phyloP scores from a whole-genome alignment of 2,797 vertebrate genomes.

The Xiphophorus birchmanni region DNA sequence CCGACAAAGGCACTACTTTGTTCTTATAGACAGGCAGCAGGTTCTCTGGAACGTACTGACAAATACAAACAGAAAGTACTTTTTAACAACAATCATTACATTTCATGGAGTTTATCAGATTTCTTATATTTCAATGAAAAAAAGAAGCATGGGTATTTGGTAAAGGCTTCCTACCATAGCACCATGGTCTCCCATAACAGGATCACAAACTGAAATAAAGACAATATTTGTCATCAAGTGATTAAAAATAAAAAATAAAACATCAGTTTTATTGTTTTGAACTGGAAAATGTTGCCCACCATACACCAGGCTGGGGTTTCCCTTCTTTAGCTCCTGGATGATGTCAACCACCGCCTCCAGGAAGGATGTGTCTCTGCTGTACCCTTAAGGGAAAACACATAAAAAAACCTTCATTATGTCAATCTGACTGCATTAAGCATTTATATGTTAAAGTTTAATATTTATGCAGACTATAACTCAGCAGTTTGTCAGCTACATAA shows the following conservation, averaged over 20 bases:
- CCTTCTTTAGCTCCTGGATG: constrained; percentile 89
- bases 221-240: neutral
- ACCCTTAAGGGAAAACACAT: constrained; percentile 76
- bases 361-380: constrained; percentile 93
- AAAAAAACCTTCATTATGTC: neutral
- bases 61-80: neutral
- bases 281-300: constrained; percentile 78
- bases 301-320: constrained; percentile 89
- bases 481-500: neutral
- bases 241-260: neutral
- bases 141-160: too few relatives aligned
- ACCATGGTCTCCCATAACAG: constrained; percentile 96
- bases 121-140: too few relatives aligned
- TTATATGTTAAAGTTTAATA: neutral
- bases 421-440: neutral
- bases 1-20: constrained; percentile 90
- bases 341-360: constrained; percentile 93
- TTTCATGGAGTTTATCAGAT: too few relatives aligned
- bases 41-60: constrained; percentile 92
- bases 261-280: neutral
- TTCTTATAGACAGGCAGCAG: constrained; percentile 93
- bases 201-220: constrained; percentile 89
- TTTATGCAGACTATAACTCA: neutral
- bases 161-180: constrained; percentile 85
- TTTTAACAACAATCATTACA: neutral